phyloP scores from a whole-genome alignment of 1,140 invertebrate genomes.

The Caligus rogercresseyi region DNA sequence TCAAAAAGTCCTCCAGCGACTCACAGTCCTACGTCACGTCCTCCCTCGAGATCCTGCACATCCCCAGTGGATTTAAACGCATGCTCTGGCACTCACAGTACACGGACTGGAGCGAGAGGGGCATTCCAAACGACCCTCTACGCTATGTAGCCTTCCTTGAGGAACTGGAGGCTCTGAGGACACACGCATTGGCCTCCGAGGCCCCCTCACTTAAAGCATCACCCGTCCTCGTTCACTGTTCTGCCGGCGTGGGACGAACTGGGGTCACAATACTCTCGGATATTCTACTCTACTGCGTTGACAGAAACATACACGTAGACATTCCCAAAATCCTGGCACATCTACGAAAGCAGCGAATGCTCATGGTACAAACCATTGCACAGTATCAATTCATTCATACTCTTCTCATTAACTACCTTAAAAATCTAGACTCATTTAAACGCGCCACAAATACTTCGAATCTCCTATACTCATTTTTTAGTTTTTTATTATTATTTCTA shows the following conservation, averaged over 20 bases:
- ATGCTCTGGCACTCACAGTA: slow-evolving; percentile 64
- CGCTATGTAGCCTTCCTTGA: slow-evolving; percentile 47
- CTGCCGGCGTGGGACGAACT: slow-evolving; percentile 46
- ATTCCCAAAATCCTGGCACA: slow-evolving; percentile 39
- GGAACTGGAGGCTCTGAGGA: slow-evolving; percentile 59
- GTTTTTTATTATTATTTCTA: too few relatives aligned
- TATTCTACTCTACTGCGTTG: slow-evolving; percentile 59
- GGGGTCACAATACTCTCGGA: slow-evolving; percentile 59
- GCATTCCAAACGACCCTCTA: slow-evolving; percentile 36
- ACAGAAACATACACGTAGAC: slow-evolving; percentile 41
- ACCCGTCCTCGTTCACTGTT: slow-evolving; percentile 49
- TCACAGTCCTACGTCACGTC: slow-evolving; percentile 33
- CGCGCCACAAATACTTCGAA: too few relatives aligned
- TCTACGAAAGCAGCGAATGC: slow-evolving; percentile 60
- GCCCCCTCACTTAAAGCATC: slow-evolving; percentile 45
- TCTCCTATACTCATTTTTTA: too few relatives aligned
- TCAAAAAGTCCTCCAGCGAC: slow-evolving; percentile 30
- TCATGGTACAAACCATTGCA: slow-evolving; percentile 63
- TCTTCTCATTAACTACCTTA: slow-evolving; percentile 60
- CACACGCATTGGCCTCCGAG: slow-evolving; percentile 45
- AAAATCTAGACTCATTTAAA: slow-evolving; percentile 64
- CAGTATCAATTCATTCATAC: slow-evolving; percentile 78
- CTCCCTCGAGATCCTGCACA: slow-evolving; percentile 28
- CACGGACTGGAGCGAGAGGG: slow-evolving; percentile 51
- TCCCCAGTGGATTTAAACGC: slow-evolving; percentile 30